Percentiles rank a stretch among this genome's conserved stretches.
Evolutionary conservation across 1,140 invertebrate species (phyloP).

Genomic region (Drosophila bocki): DNA sequence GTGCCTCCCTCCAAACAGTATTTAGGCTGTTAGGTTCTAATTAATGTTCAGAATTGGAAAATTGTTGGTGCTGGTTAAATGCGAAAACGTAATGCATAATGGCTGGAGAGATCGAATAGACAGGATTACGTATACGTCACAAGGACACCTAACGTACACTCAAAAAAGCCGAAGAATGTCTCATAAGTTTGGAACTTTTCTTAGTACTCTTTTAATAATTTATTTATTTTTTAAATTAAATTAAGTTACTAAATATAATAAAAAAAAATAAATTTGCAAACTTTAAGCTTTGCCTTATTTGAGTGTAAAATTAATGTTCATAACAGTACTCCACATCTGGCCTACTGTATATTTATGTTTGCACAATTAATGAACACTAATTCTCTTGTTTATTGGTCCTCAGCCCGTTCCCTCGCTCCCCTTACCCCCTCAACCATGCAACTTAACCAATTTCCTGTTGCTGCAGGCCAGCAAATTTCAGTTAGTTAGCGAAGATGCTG

Average conservation of each 20-base stretch:
- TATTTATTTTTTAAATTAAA: too few relatives aligned
- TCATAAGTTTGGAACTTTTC: too few relatives aligned
- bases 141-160: slow-evolving; percentile 2
- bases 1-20: slow-evolving; percentile 7
- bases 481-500: slow-evolving; percentile 23
- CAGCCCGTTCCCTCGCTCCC: neutral
- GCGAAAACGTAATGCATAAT: slow-evolving; percentile 38
- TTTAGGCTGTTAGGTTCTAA: slow-evolving; percentile 41
- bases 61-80: slow-evolving; percentile 46
- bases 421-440: neutral
- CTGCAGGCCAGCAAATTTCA: slow-evolving; percentile 20
- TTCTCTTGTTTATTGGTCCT: slow-evolving; percentile 48
- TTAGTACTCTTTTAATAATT: neutral
- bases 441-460: slow-evolving; percentile 43
- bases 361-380: slow-evolving; percentile 72
- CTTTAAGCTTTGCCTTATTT: neutral
- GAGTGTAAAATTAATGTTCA: slow-evolving; percentile 32
- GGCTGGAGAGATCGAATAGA: slow-evolving; percentile 46
- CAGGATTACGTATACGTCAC: slow-evolving; percentile 67
- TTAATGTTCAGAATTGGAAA: slow-evolving; percentile 63
- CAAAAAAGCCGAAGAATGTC: neutral
- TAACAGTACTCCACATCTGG: slow-evolving; percentile 32
- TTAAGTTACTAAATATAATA: neutral
- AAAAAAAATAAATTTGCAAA: neutral
- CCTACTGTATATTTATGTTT: slow-evolving; percentile 47